Base-by-base conservation (phyloP, 2,797 vertebrate species). In the Apogon talboti region DNA sequence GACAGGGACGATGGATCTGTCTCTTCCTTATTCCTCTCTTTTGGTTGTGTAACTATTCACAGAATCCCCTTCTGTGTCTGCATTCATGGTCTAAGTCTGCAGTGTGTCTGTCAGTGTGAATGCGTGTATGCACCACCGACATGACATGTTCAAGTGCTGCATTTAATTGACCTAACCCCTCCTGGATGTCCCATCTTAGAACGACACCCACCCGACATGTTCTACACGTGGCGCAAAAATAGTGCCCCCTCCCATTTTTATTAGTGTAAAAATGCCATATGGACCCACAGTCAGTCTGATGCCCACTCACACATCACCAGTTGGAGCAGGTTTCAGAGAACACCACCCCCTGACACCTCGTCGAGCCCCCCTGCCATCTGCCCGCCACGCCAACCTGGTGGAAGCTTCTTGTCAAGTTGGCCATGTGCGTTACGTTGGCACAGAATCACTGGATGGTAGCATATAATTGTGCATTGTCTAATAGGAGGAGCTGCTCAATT, bases 1-100 rank as follows among this genome's bases (percentile, higher is more conserved):
- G 83, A 85, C 71, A 76, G 48, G 18, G 56, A 60, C 18, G 35
- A 56, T 75, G 61, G 59, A 40, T 73, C 46, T 83, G 42, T 66
- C 41, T 71, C 43, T 63, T 44, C 4, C 40, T 59, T 7, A 13
- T 38, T 48, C 9, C 12, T 62, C 40, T 69, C 30, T 74, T 61
- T 78, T 38, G 21, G 21, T 52, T 67, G 47, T 50, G 46, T 61
- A 11, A 21, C 40, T 74, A 35, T 77, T 41, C 13, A 48, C 46
- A 47, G 35, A 63, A 15, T 70, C 52, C 42, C 10, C 35, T 21
- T 74, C 48, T 76, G 2, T 64, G 19, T 33, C 24, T 65, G 15
- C 47, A 15, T 33, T 41, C 14, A 48, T 24, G 19, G 51, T 59
- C 61, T 41, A 44, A 42, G 18, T 3, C 5, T 24, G 21, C 21